Percentiles rank a stretch among this genome's conserved stretches.
These are phyloP conservation scores for Hydrophis major DNA, from an alignment of 2,797 vertebrate species.

Conservation along the genomic window DNA sequence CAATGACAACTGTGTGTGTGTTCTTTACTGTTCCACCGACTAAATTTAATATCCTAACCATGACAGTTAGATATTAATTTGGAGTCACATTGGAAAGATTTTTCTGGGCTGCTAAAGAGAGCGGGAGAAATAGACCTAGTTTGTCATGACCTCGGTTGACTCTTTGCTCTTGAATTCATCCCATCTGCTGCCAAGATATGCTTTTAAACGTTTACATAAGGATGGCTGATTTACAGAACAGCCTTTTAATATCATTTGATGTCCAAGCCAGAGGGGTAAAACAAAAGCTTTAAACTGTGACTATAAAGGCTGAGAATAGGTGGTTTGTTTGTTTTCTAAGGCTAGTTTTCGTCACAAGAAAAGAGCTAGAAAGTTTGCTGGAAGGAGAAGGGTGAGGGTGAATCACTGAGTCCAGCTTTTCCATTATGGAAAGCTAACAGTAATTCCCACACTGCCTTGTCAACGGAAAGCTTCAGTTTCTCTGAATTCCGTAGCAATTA, in stretches of 20 bases:
- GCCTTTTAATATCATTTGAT: conserved; percentile 2
- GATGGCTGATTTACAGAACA: not conserved
- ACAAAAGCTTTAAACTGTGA: not conserved
- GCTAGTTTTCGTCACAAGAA: not conserved
- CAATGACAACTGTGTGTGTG: too few relatives aligned
- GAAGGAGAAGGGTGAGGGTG: not conserved
- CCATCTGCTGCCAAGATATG: conserved; percentile 32
- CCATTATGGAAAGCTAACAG: too few relatives aligned
- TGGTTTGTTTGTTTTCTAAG: not conserved
- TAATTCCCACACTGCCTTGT: not conserved
- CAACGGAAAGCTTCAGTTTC: not conserved
- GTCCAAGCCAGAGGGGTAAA: not conserved
- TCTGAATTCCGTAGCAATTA: not conserved
- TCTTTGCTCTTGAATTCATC: conserved; percentile 30
- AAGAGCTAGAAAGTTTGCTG: not conserved
- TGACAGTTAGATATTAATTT: not conserved
- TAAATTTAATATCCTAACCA: not conserved
- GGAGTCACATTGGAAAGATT: conserved; percentile 35
- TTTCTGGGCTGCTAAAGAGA: conserved; percentile 17
- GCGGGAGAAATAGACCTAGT: conserved; percentile 15
- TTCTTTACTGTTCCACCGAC: too few relatives aligned
- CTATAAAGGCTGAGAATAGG: not conserved
- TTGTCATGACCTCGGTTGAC: not conserved
- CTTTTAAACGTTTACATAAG: not conserved
- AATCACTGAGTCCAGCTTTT: too few relatives aligned